These are phyloP conservation scores for Diaphora mendica DNA, from an alignment of 2,888 invertebrate species.

Conservation along the genomic window DNA sequence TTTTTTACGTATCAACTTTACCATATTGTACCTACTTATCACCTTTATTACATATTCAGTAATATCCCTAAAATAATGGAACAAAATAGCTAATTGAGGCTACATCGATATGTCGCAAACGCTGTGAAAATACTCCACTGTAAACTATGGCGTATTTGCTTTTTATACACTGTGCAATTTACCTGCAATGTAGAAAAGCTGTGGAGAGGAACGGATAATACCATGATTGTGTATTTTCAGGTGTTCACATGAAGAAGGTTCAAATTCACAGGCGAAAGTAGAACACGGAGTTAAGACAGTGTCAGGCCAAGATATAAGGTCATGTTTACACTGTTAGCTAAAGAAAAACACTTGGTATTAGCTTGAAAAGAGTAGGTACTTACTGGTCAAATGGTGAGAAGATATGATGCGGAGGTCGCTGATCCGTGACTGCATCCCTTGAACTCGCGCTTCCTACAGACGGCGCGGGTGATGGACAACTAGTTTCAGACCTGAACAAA, in stretches of 20 bases:
- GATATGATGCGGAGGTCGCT: constrained; percentile 88
- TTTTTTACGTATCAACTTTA: neutral
- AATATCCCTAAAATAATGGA: too few species aligned
- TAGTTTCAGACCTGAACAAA: constrained; percentile 74
- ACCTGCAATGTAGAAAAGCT: too few species aligned
- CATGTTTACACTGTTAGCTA: neutral
- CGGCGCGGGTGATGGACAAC: constrained; percentile 79
- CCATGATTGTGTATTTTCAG: too few species aligned
- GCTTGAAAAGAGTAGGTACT: constrained; percentile 58
- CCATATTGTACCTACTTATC: neutral
- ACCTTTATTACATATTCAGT: too few species aligned
- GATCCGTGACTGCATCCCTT: constrained; percentile 86
- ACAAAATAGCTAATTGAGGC: too few species aligned
- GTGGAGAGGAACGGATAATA: too few species aligned
- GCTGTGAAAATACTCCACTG: too few species aligned
- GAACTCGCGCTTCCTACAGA: constrained; percentile 82
- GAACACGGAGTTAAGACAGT: neutral
- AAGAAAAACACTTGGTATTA: neutral
- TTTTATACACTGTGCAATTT: too few species aligned
- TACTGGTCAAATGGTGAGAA: constrained; percentile 88
- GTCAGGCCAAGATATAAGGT: neutral
- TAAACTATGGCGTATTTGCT: too few species aligned
- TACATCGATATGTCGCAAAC: too few species aligned
- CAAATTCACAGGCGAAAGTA: too few species aligned
- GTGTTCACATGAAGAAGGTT: too few species aligned